These are phyloP conservation scores for Azemiops feae DNA, from an alignment of 2,113 vertebrate species.

Conservation along the genomic window DNA sequence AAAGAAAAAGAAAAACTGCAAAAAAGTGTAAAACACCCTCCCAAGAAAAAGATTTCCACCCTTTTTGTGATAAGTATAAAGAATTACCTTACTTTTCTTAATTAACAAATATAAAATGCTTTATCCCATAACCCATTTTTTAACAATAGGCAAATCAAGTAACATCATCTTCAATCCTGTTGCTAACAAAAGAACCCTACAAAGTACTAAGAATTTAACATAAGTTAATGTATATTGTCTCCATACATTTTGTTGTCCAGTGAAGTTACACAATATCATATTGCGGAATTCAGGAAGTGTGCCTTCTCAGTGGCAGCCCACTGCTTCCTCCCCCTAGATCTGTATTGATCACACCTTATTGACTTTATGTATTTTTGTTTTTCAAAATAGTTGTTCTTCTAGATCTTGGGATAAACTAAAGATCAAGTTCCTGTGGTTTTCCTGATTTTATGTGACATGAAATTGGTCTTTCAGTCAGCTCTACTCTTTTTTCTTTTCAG, in stretches of 20 bases:
- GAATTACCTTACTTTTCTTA: no score
- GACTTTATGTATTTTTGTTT: not conserved
- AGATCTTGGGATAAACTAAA: not conserved
- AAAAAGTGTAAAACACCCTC: no score
- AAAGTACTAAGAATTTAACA: no score
- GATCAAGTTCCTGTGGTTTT: not conserved
- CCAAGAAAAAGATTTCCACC: no score
- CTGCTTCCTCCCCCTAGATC: not conserved
- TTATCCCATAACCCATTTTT: no score
- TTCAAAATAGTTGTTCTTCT: no score
- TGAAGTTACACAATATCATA: not conserved
- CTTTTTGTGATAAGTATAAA: no score
- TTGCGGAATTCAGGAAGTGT: not conserved
- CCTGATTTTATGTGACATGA: not conserved
- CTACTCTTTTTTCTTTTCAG: not conserved
- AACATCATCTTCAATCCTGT: no score
- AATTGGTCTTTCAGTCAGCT: not conserved
- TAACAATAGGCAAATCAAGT: no score
- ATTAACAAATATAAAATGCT: no score
- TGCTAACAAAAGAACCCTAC: no score
- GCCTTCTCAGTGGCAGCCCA: not conserved
- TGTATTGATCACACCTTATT: not conserved
- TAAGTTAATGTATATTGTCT: not conserved
- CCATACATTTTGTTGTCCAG: not conserved
- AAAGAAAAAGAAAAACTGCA: no score